A percentile compares a stretch with the other conserved stretches of the same genome.
Conservation (phyloP, 2,888 invertebrate genomes). For the Anoncus sp. region DNA sequence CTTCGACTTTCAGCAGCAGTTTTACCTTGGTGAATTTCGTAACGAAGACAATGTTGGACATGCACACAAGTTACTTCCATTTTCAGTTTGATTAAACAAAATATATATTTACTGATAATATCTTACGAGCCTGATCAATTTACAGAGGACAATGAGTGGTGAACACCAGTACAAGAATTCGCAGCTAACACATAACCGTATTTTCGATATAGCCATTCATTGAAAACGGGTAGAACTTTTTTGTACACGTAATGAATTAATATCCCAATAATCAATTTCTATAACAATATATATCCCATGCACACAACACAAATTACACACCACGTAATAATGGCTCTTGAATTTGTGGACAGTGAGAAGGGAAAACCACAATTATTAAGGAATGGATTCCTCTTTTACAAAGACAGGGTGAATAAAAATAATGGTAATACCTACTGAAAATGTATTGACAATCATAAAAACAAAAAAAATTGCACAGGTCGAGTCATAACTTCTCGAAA, state of each 20-base stretch:
- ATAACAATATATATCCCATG: neutral
- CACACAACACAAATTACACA: neutral
- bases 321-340: slow-evolving; percentile 9
- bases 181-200: no score
- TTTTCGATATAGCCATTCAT: no score
- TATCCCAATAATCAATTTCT: neutral
- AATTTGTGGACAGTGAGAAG: slow-evolving; percentile 27
- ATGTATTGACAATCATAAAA: slow-evolving; percentile 4
- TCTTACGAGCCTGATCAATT: no score
- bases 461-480: slow-evolving; percentile 18
- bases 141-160: no score
- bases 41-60: no score
- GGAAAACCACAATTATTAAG: slow-evolving; percentile 22
- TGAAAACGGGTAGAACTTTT: no score
- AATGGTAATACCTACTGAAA: slow-evolving; percentile 29
- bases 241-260: neutral
- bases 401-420: slow-evolving; percentile 10
- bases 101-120: no score
- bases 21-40: no score
- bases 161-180: no score
- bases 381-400: slow-evolving; percentile 27
- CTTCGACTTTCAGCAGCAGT: no score
- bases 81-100: no score
- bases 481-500: slow-evolving; percentile 20
- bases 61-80: no score